phyloP scores from a whole-genome alignment of 1,140 invertebrate genomes.

The Papilio xuthus region DNA sequence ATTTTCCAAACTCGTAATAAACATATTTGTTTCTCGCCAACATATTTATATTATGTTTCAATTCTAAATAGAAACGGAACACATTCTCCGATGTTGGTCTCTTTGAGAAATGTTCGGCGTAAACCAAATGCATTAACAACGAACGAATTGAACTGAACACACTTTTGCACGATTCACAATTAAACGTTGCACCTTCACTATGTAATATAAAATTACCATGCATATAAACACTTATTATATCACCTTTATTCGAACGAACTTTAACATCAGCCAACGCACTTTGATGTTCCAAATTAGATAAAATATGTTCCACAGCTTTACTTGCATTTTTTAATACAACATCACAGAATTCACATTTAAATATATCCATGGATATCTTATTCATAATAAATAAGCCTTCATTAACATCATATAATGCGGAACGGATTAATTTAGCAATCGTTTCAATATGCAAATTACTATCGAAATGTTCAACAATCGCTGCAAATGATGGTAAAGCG shows the following conservation, averaged over 20 bases:
- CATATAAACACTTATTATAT: conserved; percentile 76
- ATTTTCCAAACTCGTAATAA: conserved; percentile 69
- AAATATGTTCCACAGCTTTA: conserved; percentile 60
- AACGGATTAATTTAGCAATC: conserved; percentile 60
- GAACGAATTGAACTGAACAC: conserved; percentile 69
- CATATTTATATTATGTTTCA: conserved; percentile 76
- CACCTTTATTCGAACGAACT: conserved; percentile 56
- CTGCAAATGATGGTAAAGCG: conserved; percentile 68
- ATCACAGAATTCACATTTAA: conserved; percentile 63
- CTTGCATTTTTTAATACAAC: conserved; percentile 48
- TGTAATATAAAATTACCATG: conserved; percentile 69
- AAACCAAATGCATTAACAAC: conserved; percentile 67
- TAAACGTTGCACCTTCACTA: conserved; percentile 65
- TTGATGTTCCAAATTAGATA: conserved; percentile 64
- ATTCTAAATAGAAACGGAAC: conserved; percentile 73
- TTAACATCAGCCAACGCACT: conserved; percentile 55
- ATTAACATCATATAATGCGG: conserved; percentile 61
- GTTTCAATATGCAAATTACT: conserved; percentile 66
- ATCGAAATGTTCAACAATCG: conserved; percentile 72
- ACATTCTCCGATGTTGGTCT: conserved; percentile 64
- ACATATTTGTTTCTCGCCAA: conserved; percentile 70
- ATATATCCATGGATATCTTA: conserved; percentile 50
- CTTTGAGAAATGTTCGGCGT: conserved; percentile 63
- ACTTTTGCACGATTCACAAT: conserved; percentile 59
- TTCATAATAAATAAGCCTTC: conserved; percentile 55